These are phyloP conservation scores for Cloeon dipterum DNA, from an alignment of 2,888 invertebrate genomes.

Conservation along the genomic window DNA sequence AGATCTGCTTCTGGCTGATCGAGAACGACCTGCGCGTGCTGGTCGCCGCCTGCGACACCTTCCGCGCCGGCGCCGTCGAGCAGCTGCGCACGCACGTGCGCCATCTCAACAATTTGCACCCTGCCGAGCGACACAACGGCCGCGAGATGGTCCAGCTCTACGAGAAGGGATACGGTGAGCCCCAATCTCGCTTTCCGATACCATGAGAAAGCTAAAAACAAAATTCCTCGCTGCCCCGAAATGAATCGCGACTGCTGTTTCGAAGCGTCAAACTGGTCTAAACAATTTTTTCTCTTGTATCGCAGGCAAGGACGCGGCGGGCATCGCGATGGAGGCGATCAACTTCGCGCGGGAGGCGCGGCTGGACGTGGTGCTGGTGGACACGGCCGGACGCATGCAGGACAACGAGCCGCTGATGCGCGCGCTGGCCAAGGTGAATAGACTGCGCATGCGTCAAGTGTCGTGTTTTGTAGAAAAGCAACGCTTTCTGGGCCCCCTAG, in stretches of 20 bases:
- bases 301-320: slow-evolving; percentile 94
- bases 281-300: too few species aligned
- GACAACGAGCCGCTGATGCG: slow-evolving; percentile 99
- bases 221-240: slow-evolving; percentile 1
- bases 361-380: slow-evolving; percentile 86
- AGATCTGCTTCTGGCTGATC: slow-evolving; percentile 95
- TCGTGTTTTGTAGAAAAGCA: too few species aligned
- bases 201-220: too few species aligned
- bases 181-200: too few species aligned
- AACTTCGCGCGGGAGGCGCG: slow-evolving; percentile 57
- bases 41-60: slow-evolving; percentile 98
- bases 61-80: slow-evolving; percentile 96
- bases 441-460: too few species aligned
- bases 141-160: slow-evolving; percentile 77
- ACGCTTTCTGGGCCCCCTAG: too few species aligned
- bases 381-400: slow-evolving; percentile 99
- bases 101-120: slow-evolving; percentile 84
- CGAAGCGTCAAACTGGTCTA: too few species aligned
- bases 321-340: slow-evolving; percentile 94
- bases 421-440: slow-evolving; percentile 61
- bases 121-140: slow-evolving; percentile 43
- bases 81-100: slow-evolving; percentile 87
- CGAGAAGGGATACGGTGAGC: slow-evolving; percentile 82
- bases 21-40: slow-evolving; percentile 90
- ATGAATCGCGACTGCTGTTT: neutral